Percentiles rank a stretch among this genome's conserved stretches.
phyloP scores from a whole-genome alignment of 2,888 invertebrate species.

The Callimorpha dominula region DNA sequence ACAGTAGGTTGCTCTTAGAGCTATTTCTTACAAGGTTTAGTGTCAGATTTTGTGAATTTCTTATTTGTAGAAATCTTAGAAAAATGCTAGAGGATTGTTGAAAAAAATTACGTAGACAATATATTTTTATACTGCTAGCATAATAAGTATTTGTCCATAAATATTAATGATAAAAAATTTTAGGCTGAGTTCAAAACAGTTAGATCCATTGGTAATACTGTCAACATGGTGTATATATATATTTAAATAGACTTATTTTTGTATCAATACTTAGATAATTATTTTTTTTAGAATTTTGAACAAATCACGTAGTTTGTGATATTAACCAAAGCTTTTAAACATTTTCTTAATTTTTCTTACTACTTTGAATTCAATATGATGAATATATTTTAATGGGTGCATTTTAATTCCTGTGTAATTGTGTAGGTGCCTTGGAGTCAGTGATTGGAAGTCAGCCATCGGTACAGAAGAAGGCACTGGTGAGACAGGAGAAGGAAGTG shows the following conservation, averaged over 20 bases:
- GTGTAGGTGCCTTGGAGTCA: constrained; percentile 83
- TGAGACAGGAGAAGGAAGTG: constrained; percentile 91
- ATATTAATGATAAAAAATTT: background rate
- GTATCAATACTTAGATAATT: background rate
- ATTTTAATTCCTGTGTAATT: constrained; percentile 8
- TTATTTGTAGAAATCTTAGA: constrained; percentile 27
- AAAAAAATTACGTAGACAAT: background rate
- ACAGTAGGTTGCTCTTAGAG: constrained; percentile 27
- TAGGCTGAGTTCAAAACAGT: background rate
- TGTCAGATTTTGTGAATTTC: background rate
- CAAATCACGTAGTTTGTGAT: background rate
- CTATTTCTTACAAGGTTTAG: constrained; percentile 5
- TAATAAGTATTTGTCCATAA: background rate
- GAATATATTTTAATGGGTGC: background rate
- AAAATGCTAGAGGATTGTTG: constrained; percentile 8
- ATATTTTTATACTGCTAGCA: background rate
- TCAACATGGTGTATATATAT: background rate
- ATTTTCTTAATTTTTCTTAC: background rate
- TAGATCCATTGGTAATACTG: background rate
- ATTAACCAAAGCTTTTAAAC: background rate
- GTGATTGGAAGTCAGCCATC: constrained; percentile 85
- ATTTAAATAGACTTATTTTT: background rate
- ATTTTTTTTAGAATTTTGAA: constrained; percentile 7
- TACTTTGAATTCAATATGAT: background rate
- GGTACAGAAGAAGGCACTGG: constrained; percentile 88